Conservation (phyloP, 2,113 vertebrate species). For the Vulpes lagopus region DNA sequence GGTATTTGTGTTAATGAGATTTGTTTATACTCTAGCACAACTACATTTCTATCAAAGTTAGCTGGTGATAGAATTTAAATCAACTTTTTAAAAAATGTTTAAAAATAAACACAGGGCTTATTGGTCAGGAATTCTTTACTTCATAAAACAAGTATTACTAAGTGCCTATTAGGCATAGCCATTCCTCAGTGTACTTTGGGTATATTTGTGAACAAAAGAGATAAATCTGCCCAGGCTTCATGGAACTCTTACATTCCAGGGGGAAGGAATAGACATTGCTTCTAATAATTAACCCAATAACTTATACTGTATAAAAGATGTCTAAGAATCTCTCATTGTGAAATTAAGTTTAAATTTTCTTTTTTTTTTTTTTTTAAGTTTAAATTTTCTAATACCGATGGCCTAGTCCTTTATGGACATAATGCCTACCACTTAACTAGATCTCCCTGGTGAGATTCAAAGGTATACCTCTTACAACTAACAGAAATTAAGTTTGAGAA, state of each 20-base stretch:
- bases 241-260: neutral
- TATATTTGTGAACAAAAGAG: neutral
- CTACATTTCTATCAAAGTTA: neutral
- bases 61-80: neutral
- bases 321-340: constrained; percentile 9
- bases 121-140: neutral
- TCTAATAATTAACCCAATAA: constrained; percentile 1
- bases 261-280: neutral
- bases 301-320: neutral
- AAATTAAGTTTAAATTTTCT: constrained; percentile 51
- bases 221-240: constrained; percentile 20
- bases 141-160: constrained; percentile 29
- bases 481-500: constrained; percentile 27
- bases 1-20: neutral
- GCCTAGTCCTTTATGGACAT: neutral
- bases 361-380: neutral
- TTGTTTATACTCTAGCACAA: neutral
- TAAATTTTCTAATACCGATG: constrained; percentile 5
- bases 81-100: neutral
- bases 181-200: neutral
- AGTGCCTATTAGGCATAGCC: neutral
- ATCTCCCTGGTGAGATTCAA: neutral
- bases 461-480: neutral
- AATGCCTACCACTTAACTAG: neutral
- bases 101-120: neutral